Evolutionary conservation across 1,140 invertebrate genomes (phyloP).

Genomic region (Metaphire vulgaris): DNA sequence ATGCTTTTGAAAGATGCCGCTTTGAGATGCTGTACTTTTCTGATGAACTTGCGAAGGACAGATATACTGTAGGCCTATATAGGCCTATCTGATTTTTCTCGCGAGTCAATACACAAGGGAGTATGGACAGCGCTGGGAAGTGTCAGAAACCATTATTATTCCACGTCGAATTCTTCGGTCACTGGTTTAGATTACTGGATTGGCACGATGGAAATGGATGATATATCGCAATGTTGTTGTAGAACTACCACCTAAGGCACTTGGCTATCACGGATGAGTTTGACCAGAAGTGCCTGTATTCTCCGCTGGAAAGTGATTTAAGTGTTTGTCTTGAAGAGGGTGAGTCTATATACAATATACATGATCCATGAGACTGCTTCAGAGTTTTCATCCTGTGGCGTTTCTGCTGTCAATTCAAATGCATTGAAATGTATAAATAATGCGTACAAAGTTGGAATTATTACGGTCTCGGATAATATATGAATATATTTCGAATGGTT

Average conservation of each 20-base stretch:
- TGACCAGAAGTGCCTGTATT: not conserved
- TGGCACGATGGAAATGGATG: not conserved
- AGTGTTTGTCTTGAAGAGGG: not conserved
- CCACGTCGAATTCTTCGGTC: not conserved
- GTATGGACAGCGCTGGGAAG: too few species aligned
- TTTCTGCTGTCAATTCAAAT: not conserved
- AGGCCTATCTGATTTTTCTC: not conserved
- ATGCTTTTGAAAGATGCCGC: too few species aligned
- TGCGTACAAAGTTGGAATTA: too few species aligned
- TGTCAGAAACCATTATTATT: too few species aligned
- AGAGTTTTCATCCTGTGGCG: too few species aligned
- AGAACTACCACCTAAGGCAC: not conserved
- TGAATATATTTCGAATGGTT: too few species aligned
- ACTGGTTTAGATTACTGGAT: not conserved
- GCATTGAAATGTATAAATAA: not conserved
- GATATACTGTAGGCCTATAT: not conserved
- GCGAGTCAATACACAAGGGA: not conserved
- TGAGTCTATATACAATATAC: too few species aligned
- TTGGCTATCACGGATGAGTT: not conserved
- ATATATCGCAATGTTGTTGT: not conserved
- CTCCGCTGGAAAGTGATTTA: not conserved
- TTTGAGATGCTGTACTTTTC: too few species aligned
- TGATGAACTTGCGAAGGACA: too few species aligned
- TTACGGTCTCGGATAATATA: too few species aligned
- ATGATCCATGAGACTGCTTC: too few species aligned